phyloP scores from a whole-genome alignment of 2,888 invertebrate species.

The Antheraea assamensis region DNA sequence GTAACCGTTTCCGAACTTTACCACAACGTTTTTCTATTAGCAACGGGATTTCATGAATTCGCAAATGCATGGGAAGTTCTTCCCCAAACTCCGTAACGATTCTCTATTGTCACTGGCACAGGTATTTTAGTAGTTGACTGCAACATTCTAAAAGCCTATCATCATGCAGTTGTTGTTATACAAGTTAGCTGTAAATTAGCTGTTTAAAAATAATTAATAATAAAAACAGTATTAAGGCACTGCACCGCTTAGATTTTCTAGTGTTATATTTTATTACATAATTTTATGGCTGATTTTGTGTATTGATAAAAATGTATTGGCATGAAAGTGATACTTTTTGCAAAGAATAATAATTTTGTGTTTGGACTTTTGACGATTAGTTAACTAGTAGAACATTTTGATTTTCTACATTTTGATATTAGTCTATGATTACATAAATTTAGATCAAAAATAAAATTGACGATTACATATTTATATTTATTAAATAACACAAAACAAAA shows the following conservation, averaged over 20 bases:
- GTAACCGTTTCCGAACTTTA: too few species aligned
- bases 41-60: too few species aligned
- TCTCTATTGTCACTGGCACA: too few species aligned
- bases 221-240: slow-evolving; percentile 52
- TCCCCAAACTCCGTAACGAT: too few species aligned
- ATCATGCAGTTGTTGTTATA: background rate
- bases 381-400: background rate
- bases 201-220: background rate
- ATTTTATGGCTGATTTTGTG: background rate
- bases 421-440: background rate
- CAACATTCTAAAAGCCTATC: background rate
- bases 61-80: too few species aligned
- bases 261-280: slow-evolving; percentile 9
- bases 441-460: background rate
- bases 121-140: background rate
- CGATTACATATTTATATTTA: background rate
- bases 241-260: slow-evolving; percentile 38
- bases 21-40: too few species aligned
- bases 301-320: background rate
- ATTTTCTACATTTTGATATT: background rate
- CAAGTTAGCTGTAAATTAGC: background rate
- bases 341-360: background rate
- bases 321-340: background rate
- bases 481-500: background rate
- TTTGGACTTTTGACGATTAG: background rate